Conservation (phyloP, 2,888 invertebrate genomes). For the Caenorhabditis afra region DNA sequence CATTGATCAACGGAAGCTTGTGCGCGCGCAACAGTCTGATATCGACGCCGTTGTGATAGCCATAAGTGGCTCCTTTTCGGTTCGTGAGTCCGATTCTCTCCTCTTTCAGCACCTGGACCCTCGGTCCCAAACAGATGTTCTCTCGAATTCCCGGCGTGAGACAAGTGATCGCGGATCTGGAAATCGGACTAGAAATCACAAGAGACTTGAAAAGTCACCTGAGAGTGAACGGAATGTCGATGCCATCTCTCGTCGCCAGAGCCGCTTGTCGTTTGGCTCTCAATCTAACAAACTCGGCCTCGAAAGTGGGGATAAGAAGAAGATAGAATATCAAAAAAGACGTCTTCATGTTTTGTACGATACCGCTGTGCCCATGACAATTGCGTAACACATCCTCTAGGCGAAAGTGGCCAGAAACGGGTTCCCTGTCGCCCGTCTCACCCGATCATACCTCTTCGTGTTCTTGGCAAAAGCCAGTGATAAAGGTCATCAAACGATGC, state of each 20-base stretch:
- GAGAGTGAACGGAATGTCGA: constrained; percentile 69
- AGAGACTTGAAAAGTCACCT: constrained; percentile 26
- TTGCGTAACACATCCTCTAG: constrained; percentile 38
- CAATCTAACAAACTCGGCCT: constrained; percentile 34
- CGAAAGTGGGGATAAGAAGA: background rate
- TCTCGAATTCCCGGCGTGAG: constrained; percentile 68
- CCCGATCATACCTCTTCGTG: constrained; percentile 4
- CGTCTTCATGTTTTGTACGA: constrained; percentile 6
- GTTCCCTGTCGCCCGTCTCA: constrained; percentile 13
- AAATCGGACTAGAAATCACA: no score
- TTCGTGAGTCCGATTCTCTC: constrained; percentile 66
- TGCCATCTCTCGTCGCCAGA: constrained; percentile 65
- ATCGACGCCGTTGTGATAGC: constrained; percentile 72
- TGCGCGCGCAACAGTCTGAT: constrained; percentile 61
- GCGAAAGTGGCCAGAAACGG: constrained; percentile 32
- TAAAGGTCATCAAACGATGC: constrained; percentile 36
- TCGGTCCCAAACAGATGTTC: constrained; percentile 68
- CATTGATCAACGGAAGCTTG: constrained; percentile 67
- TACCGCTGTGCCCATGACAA: constrained; percentile 29
- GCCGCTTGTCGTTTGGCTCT: constrained; percentile 53
- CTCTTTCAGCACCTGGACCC: constrained; percentile 66
- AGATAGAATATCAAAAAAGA: constrained; percentile 13
- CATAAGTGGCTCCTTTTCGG: constrained; percentile 68
- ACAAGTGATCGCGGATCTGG: constrained; percentile 70
- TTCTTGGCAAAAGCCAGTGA: constrained; percentile 22